Conservation (phyloP, 2,113 vertebrate species). For the Aleadryas rufinucha region DNA sequence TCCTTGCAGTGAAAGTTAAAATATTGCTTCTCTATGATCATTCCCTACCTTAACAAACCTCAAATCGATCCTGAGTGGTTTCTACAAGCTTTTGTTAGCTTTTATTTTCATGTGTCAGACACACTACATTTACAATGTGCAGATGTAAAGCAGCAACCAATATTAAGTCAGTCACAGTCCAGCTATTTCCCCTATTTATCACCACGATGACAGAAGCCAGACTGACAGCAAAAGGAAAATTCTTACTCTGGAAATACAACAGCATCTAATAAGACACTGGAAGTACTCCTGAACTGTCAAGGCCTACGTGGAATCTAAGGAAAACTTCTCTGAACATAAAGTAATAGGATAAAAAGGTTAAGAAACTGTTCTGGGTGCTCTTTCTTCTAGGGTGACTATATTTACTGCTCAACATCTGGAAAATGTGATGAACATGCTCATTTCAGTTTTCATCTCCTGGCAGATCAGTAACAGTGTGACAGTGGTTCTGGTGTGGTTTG, state of each 20-base stretch:
- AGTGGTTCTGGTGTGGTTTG: not conserved
- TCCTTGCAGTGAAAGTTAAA: not conserved
- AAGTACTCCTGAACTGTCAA: not conserved
- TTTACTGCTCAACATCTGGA: not conserved
- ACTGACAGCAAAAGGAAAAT: not conserved
- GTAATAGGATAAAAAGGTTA: not conserved
- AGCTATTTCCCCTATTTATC: not conserved
- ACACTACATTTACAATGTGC: rapidly evolving
- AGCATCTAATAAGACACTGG: not conserved
- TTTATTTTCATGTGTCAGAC: not conserved
- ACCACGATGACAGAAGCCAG: rapidly evolving
- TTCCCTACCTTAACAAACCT: not conserved
- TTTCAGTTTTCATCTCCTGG: not conserved
- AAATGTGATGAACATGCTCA: not conserved
- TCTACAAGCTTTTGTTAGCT: not conserved
- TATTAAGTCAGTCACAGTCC: not conserved
- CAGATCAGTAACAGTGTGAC: not conserved
- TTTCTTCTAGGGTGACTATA: not conserved
- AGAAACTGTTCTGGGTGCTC: not conserved
- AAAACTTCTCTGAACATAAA: not conserved
- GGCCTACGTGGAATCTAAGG: not conserved
- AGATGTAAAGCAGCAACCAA: not conserved
- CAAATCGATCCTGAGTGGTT: not conserved
- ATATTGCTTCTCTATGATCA: not conserved
- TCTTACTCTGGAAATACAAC: not conserved